Percentiles rank a stretch among this genome's conserved stretches.
These are phyloP conservation scores for Nomada ruficornis DNA, from an alignment of 2,888 invertebrate genomes.

Conservation along the genomic window DNA sequence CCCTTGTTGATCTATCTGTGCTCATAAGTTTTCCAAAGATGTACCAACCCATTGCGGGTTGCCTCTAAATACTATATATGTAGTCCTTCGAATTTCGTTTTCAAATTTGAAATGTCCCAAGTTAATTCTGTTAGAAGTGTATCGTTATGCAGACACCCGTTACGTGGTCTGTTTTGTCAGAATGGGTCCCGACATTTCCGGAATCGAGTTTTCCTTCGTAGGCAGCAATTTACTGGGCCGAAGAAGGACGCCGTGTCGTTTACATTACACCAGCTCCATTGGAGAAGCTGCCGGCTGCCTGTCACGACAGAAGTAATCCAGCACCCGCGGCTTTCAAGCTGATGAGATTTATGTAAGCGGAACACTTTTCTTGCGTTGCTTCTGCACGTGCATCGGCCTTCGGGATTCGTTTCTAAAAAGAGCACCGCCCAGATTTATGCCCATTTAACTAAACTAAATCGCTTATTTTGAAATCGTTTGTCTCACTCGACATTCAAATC, in stretches of 20 bases:
- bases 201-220: slow-evolving; percentile 56
- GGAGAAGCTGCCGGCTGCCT: slow-evolving; percentile 75
- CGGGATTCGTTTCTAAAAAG: slow-evolving; percentile 41
- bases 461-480: slow-evolving; percentile 37
- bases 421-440: slow-evolving; percentile 26
- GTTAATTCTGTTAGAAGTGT: too few species aligned
- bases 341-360: slow-evolving; percentile 81
- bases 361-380: slow-evolving; percentile 48
- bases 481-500: slow-evolving; percentile 6
- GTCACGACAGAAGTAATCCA: slow-evolving; percentile 78
- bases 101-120: too few species aligned
- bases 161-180: slow-evolving; percentile 27
- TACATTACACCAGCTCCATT: slow-evolving; percentile 77
- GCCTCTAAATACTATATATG: too few species aligned
- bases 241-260: slow-evolving; percentile 77
- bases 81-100: too few species aligned
- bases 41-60: too few species aligned
- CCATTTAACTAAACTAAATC: slow-evolving; percentile 40
- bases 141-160: background rate
- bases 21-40: too few species aligned
- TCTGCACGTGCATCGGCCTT: slow-evolving; percentile 54
- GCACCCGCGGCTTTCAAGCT: slow-evolving; percentile 74
- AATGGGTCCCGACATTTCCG: slow-evolving; percentile 24
- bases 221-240: slow-evolving; percentile 81
- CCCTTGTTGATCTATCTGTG: too few species aligned